Percentiles rank a stretch among this genome's conserved stretches.
phyloP scores from a whole-genome alignment of 37 sponge, comb jelly and placozoan species.

The Beroe ovata region DNA sequence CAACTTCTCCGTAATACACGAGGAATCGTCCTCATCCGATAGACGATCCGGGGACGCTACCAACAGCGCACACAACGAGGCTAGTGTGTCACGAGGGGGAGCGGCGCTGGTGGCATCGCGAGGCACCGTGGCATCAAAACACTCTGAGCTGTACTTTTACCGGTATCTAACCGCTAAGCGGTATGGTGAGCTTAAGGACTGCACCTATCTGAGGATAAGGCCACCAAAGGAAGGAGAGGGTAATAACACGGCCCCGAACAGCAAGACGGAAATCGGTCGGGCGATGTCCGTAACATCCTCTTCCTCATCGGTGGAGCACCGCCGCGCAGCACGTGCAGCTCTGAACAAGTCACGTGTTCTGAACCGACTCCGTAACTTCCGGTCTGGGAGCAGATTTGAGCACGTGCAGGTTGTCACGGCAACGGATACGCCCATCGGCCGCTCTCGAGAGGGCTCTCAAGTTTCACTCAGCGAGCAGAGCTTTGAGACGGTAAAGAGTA shows the following conservation, averaged over 20 bases:
- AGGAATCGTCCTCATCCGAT: too few species aligned
- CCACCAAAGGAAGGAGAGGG: not conserved
- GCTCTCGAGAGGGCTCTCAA: not conserved
- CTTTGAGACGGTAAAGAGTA: not conserved
- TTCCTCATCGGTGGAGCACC: not conserved
- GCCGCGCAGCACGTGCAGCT: not conserved
- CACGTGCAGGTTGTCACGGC: not conserved
- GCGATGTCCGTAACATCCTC: not conserved
- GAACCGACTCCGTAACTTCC: not conserved
- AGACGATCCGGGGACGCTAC: too few species aligned
- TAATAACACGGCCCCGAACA: not conserved
- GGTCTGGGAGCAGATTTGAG: not conserved
- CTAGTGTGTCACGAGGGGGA: not conserved
- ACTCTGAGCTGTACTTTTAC: constrained; percentile 38
- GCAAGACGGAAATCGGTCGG: not conserved
- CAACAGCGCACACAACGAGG: not conserved
- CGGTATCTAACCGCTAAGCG: not conserved
- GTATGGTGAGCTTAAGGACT: not conserved
- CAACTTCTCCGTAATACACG: not conserved
- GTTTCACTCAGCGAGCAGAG: not conserved
- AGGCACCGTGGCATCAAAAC: too few species aligned
- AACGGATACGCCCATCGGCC: not conserved
- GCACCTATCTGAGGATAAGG: not conserved
- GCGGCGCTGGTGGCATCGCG: not conserved
- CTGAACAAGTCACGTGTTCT: not conserved